Evolutionary conservation across 2,888 invertebrate species (phyloP), one percentile per base, ranked within the genome.

Genomic region (Drosophila demipolita): DNA sequence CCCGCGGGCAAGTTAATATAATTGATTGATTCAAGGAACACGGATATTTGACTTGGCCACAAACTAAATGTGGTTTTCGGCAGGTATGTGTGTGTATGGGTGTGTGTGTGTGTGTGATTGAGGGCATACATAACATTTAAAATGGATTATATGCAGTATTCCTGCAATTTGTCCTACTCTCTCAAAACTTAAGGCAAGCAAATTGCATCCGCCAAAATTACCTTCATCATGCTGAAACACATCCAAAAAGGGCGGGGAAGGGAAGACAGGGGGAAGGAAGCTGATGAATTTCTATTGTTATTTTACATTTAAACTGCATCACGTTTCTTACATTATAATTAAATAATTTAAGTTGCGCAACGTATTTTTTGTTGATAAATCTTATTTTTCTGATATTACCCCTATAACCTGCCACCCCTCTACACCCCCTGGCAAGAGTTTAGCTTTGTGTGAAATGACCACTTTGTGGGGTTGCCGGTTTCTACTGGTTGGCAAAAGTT

Each of bases 21-120:
- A 80, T 80, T 80, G 75, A 80, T 80, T 80, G 80, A 80, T 80
- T 71, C 71, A 64, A 69, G 53, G 53, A 66, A 38, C 63, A 45
- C 17, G 52, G 55, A 59, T 29, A 15, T 40, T 59, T 65, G 40
- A 52, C 48, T 38, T 53, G 63, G 60, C 67, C 72, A 57, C 59
- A 67, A 70, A 57, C 55, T 66, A 69, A 79, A 77, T 77, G 67
- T 77, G 67, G 77, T 79, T 80, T 79, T 80, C 70, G 80, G 48
- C 54, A 65, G 57, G 67, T 62, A 50, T 50, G 35, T 23, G 49
- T 20, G 65, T 9, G 11, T 32, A 1, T 26, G 48, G 12, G 26
- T 48, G 15, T 26, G 23, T 26, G 26, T 26, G 20, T 45, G 48
- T 49, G 7, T 29, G 17, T 29, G 33, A 20, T 23, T 53, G 20